Conservation (phyloP, 2,797 vertebrate genomes). For the Acestrorhynchus altus region DNA sequence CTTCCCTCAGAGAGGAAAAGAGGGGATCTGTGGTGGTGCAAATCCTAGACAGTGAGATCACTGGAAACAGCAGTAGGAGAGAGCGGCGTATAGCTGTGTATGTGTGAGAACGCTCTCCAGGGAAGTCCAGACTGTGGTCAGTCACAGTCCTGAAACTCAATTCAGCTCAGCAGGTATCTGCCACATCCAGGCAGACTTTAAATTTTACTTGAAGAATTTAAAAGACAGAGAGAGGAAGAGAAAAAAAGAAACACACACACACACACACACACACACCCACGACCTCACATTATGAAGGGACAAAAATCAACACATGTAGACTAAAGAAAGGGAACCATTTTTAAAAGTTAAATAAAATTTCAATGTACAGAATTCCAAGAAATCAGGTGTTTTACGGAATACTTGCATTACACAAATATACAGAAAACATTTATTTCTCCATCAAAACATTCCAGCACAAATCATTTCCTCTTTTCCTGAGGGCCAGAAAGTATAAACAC, state of each 20-base stretch:
- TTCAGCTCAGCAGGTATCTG: slow-evolving; percentile 19
- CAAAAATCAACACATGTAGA: slow-evolving; percentile 5
- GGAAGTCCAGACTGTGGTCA: neutral
- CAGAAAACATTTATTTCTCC: neutral
- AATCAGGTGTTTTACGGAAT: neutral
- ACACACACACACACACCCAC: no score
- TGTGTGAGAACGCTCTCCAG: slow-evolving; percentile 6
- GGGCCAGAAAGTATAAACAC: neutral
- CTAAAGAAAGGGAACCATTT: slow-evolving; percentile 9
- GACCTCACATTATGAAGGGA: slow-evolving; percentile 12
- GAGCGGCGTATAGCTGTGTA: neutral
- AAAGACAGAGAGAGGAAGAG: neutral
- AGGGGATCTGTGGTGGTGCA: slow-evolving; percentile 20
- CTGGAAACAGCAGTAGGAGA: slow-evolving; percentile 23
- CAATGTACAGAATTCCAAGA: neutral
- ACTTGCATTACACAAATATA: neutral
- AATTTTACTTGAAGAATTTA: neutral
- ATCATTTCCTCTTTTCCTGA: neutral
- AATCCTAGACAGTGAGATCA: slow-evolving; percentile 54
- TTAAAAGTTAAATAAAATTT: neutral
- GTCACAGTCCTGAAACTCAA: slow-evolving; percentile 2
- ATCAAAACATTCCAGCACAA: neutral
- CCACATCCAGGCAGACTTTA: slow-evolving; percentile 17
- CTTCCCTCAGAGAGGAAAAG: slow-evolving; percentile 11
- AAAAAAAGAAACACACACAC: neutral